Evolutionary conservation across 2,888 invertebrate species (phyloP), one percentile per base, ranked within the genome.

Genomic region (Oscheius onirici): DNA sequence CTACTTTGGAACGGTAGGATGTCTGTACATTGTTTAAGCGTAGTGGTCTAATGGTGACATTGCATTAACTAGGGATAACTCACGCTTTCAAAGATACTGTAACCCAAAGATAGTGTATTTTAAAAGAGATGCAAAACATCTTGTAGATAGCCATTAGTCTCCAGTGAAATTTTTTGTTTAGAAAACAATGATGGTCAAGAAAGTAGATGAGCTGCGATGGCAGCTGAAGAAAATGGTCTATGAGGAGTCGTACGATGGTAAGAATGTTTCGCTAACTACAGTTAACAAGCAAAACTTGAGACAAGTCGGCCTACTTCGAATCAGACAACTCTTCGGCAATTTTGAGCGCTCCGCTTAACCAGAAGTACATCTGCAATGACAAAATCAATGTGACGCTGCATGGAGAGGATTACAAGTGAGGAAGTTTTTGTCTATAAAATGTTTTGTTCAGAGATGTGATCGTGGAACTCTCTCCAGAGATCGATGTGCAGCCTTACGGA

Each of bases 361-460:
- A 84, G 54, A 82, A 82, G 61, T 86, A 85, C 69, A 78, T 85
- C 44, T 85, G 84, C 67, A 80, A 86, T 63, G 85, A 85, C 69
- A 54, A 80, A 17, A 70, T 86, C 49, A 85, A 85, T 71, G 74
- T 85, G 5, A 86, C 83, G 0, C 74, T 85, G 17, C 77, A 74
- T 46, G 75, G 79, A 40, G 71, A 72, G 8, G 76, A 76, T 22
- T 86, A 81, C 68, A 74, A 78, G 77, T 74, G 5, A 70, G 51
- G 3, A 5, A 66, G 11, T 10, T 1, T 57, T 43, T 15, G 3
- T 28, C 24, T 8, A 10, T 57, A n/a, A 20, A 41, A 5, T 58
- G 17, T 11, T 0, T n/a, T 1, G 43, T 78, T 55, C 51, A 77
- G 79, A 43, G 77, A 85, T 54, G 79, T 85, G 26, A 66, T 85